Evolutionary conservation across 1,140 invertebrate species (phyloP).

Genomic region (Aphelinus certus): DNA sequence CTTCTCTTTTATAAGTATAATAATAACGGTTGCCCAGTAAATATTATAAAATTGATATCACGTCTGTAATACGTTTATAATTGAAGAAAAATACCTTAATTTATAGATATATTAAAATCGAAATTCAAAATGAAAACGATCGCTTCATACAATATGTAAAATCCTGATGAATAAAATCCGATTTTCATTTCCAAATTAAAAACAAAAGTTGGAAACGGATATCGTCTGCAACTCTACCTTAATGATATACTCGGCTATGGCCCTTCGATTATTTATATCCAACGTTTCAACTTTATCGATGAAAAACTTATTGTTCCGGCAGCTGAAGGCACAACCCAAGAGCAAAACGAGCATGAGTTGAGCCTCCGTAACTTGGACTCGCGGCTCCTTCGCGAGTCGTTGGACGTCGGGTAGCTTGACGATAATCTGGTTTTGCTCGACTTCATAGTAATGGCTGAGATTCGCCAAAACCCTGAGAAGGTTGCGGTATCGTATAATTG

Average conservation of each 20-base stretch:
- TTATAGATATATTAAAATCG: no score
- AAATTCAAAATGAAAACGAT: no score
- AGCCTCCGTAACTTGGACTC: slow-evolving; percentile 31
- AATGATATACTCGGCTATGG: slow-evolving; percentile 36
- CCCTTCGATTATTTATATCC: slow-evolving; percentile 3
- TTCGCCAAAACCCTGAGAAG: slow-evolving; percentile 36
- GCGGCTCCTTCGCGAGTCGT: slow-evolving; percentile 29
- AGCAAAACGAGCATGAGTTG: slow-evolving; percentile 40
- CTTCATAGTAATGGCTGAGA: slow-evolving; percentile 41
- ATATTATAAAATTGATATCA: no score
- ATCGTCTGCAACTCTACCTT: slow-evolving; percentile 15
- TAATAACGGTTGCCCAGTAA: no score
- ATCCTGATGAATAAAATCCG: no score
- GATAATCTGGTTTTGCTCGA: slow-evolving; percentile 27
- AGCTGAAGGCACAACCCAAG: slow-evolving; percentile 42
- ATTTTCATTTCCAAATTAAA: no score
- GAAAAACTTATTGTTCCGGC: slow-evolving; percentile 36
- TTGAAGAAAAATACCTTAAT: no score
- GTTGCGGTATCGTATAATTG: slow-evolving; percentile 8
- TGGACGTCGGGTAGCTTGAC: slow-evolving; percentile 23
- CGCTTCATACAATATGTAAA: no score
- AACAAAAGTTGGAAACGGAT: no score
- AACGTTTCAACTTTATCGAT: slow-evolving; percentile 30
- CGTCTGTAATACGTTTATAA: no score
- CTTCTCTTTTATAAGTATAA: no score